A percentile compares a stretch with the other conserved stretches of the same genome.
Conservation (phyloP, 2,113 vertebrate genomes). For the Sitta europaea region DNA sequence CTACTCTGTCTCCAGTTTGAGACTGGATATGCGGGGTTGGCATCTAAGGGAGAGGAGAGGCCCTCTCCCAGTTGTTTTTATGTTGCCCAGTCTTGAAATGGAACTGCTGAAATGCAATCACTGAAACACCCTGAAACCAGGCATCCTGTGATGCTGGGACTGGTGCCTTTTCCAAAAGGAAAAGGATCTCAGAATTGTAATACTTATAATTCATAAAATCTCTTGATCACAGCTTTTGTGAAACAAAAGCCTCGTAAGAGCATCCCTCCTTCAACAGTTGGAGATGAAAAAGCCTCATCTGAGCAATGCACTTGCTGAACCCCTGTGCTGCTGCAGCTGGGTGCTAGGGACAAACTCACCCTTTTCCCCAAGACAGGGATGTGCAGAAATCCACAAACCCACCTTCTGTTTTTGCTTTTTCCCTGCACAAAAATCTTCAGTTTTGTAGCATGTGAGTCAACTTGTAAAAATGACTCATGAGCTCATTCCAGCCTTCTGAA, state of each 20-base stretch:
- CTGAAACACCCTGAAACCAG: neutral
- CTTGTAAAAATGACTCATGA: slow-evolving; percentile 59
- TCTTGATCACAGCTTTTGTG: neutral
- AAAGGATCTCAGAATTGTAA: neutral
- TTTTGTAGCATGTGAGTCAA: slow-evolving; percentile 58
- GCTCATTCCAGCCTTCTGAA: slow-evolving; percentile 49
- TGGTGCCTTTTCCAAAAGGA: neutral
- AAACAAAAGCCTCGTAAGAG: neutral
- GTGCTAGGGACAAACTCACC: neutral
- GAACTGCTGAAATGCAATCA: neutral
- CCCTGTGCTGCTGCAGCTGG: neutral
- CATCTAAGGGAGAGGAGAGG: neutral
- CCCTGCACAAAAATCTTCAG: neutral
- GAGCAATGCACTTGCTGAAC: neutral
- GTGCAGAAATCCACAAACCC: slow-evolving; percentile 21
- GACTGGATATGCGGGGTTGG: neutral
- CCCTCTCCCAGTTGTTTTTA: neutral
- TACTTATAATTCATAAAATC: neutral
- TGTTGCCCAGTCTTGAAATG: neutral
- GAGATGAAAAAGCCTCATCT: neutral
- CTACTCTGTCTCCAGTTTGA: neutral
- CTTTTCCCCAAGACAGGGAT: neutral
- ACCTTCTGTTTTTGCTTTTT: neutral
- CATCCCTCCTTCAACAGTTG: neutral
- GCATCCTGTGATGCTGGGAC: neutral